Conservation (phyloP, 2,113 vertebrate species). For the Aepyceros melampus region DNA sequence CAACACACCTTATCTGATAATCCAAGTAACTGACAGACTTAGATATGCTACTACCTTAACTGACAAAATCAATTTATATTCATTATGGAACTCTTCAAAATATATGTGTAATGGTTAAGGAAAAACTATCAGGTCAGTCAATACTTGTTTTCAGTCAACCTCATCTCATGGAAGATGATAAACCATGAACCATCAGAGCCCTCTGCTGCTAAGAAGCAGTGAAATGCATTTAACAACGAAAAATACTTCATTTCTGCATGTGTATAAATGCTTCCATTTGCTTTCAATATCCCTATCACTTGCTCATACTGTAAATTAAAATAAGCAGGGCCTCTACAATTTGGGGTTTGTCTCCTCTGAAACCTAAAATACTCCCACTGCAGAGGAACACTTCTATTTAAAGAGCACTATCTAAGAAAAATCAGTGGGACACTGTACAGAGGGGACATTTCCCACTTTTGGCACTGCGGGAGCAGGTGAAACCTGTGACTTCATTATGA, state of each 20-base stretch:
- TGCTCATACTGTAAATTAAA: not conserved
- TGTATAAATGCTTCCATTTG: not conserved
- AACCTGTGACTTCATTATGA: not conserved
- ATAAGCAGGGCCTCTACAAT: not conserved
- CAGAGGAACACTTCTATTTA: not conserved
- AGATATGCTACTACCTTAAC: not conserved
- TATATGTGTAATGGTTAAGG: not conserved
- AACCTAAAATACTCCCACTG: not conserved
- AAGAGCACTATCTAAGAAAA: not conserved
- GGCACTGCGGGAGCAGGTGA: not conserved
- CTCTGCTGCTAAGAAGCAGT: not conserved
- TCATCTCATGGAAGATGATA: not conserved
- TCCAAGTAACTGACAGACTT: not conserved
- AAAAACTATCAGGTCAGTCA: not conserved
- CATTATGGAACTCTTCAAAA: not conserved
- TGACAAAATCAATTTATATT: not conserved
- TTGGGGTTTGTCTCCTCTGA: not conserved
- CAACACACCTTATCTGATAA: not conserved
- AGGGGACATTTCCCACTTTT: not conserved
- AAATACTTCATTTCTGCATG: not conserved
- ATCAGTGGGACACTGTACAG: not conserved
- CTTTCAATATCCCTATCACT: not conserved
- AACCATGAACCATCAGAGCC: not conserved
- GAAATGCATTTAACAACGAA: not conserved
- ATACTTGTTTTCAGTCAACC: not conserved